These are phyloP conservation scores for Brachystomella parvula DNA, from an alignment of 1,140 invertebrate genomes.

Conservation along the genomic window DNA sequence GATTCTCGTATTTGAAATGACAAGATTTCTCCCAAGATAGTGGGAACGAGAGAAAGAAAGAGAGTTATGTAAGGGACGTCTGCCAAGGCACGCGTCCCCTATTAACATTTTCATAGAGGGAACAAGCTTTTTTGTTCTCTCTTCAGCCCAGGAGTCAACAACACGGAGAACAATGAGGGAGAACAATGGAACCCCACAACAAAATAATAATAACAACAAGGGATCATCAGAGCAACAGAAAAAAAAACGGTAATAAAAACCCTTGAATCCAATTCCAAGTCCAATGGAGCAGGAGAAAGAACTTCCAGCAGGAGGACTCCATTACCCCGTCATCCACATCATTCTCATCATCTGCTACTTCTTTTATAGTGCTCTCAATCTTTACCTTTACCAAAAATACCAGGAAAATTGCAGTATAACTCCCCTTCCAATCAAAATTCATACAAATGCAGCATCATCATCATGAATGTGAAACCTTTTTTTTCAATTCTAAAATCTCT, in stretches of 20 bases:
- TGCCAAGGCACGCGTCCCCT: conserved; percentile 23
- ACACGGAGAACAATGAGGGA: conserved; percentile 8
- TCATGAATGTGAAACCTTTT: no score
- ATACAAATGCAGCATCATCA: not conserved
- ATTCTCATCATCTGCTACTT: conserved; percentile 16
- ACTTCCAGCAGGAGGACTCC: not conserved
- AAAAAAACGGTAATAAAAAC: not conserved
- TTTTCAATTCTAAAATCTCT: no score
- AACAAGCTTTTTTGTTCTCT: not conserved
- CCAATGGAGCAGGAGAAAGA: not conserved
- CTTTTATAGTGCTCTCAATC: not conserved
- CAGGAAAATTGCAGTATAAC: no score
- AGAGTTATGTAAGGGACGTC: conserved; percentile 2
- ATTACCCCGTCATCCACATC: conserved; percentile 6
- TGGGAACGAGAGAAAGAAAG: not conserved
- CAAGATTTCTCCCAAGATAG: conserved; percentile 3
- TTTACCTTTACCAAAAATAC: not conserved
- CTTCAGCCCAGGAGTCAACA: not conserved
- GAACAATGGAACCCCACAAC: no score
- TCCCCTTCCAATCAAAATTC: not conserved
- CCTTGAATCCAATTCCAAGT: conserved; percentile 2
- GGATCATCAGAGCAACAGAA: no score
- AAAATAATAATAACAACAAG: no score
- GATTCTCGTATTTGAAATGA: not conserved
- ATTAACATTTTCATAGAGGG: conserved; percentile 31